These are phyloP conservation scores for Aphidius colemani DNA, from an alignment of 2,888 invertebrate species.

Conservation along the genomic window DNA sequence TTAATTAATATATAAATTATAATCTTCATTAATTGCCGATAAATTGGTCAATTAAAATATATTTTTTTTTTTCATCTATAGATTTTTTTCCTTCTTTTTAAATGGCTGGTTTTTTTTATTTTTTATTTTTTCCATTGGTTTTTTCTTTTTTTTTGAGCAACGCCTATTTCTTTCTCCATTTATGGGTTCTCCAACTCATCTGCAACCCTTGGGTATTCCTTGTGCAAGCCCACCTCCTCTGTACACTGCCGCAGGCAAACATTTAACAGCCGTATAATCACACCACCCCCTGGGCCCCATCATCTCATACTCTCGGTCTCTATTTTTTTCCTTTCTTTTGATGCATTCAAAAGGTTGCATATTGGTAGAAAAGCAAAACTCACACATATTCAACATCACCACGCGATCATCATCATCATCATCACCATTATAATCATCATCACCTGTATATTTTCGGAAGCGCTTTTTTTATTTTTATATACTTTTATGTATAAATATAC, in stretches of 20 bases:
- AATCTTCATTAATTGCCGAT: too few species aligned
- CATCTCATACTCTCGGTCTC: not conserved
- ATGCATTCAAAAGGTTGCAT: too few species aligned
- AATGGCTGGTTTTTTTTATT: too few species aligned
- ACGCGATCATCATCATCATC: conserved; percentile 1
- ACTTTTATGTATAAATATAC: conserved; percentile 8
- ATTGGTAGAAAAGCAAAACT: not conserved
- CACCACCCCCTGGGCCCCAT: conserved; percentile 25
- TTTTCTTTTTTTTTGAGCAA: too few species aligned
- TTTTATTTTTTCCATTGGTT: too few species aligned
- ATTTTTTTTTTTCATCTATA: too few species aligned
- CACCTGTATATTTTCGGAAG: conserved; percentile 17
- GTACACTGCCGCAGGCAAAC: conserved; percentile 28
- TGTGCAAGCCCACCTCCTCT: conserved; percentile 20
- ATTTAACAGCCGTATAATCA: conserved; percentile 42
- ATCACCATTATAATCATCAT: not conserved
- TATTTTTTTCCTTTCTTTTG: not conserved
- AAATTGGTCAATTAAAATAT: too few species aligned
- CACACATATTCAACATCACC: conserved; percentile 4
- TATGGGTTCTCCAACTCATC: not conserved
- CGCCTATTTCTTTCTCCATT: not conserved
- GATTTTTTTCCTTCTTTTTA: too few species aligned
- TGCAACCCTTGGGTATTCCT: not conserved
- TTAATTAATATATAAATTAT: too few species aligned
- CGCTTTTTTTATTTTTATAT: conserved; percentile 15